A percentile compares a stretch with the other conserved stretches of the same genome.
Evolutionary conservation across 2,113 vertebrate genomes (phyloP).

Genomic region (Carassius carassius): DNA sequence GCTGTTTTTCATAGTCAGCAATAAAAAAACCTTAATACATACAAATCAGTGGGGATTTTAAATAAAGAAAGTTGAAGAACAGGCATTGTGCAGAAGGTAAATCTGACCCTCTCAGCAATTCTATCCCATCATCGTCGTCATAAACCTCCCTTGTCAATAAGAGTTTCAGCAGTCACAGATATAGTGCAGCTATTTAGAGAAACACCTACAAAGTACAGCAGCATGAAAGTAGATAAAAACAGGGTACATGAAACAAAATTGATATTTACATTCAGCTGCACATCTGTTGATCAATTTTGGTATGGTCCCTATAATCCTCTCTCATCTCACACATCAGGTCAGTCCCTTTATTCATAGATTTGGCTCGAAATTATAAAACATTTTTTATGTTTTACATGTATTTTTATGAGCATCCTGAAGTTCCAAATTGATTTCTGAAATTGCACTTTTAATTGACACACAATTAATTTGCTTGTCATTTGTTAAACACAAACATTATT

Average conservation of each 20-base stretch:
- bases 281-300: slow-evolving; percentile 68
- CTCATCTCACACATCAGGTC: slow-evolving; percentile 42
- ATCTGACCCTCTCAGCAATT: not conserved
- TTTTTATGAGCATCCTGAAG: not conserved
- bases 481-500: slow-evolving; percentile 46
- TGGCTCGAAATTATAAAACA: not conserved
- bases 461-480: slow-evolving; percentile 19
- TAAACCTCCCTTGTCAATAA: slow-evolving; percentile 31
- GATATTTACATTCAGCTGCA: slow-evolving; percentile 66
- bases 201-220: slow-evolving; percentile 65
- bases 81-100: not conserved
- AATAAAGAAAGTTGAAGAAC: not conserved
- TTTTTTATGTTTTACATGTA: not conserved
- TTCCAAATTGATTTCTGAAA: slow-evolving; percentile 30
- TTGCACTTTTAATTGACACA: slow-evolving; percentile 35
- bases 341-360: slow-evolving; percentile 38
- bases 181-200: slow-evolving; percentile 64
- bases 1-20: not conserved
- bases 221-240: slow-evolving; percentile 56
- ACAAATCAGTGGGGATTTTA: not conserved
- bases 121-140: not conserved
- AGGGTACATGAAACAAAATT: slow-evolving; percentile 42
- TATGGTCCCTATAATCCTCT: slow-evolving; percentile 57
- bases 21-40: not conserved
- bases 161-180: slow-evolving; percentile 21